Base-by-base conservation (phyloP, 2,888 invertebrate genomes). In the Heliconius ethilla region DNA sequence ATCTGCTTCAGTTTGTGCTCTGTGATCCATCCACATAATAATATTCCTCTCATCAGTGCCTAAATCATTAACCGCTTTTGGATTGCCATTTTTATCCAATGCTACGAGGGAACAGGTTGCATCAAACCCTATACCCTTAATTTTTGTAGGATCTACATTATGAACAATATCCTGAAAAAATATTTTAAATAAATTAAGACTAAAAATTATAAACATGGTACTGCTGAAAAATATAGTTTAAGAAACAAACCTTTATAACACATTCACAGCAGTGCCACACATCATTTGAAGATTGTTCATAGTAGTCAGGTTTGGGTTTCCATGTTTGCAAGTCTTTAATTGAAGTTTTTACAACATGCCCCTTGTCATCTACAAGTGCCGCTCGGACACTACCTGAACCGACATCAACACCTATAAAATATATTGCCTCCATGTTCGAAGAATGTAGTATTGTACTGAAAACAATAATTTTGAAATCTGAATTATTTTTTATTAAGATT, bases 71-170 rank as follows among this genome's bases (percentile, higher is more conserved):
- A 98, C 95, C 65, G 97, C 95, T 65, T 97, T 88, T 0, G 98
- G 97, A 37, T 95, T 91, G 22, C 96, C 96, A 79, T 96, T 91
- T 83, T 94, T 92, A 85, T 97, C 98, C 63, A 99, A 87, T 10
- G 96, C 97, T 1, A 98, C 99, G 79, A 99, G 91, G 0, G 99
- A 99, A 89, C 99, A 99, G 18, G 99, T 99, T 25, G 99, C 99
- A 95, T 98, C 99, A 93, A 99, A 99, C 7, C 99, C 98, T 84
- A 99, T 96, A 25, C 98, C 98, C 91, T 96, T 96, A n/a, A 98
- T 95, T 83, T 87, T 91, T 79, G 92, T 88, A 75, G 95, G 95
- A 82, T 94, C 90, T 81, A 95, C 88, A 77, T 92, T 92, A 70
- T 88, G 85, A n/a, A 93, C 89, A 18, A 97, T 96, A 86, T 95